A percentile compares a stretch with the other conserved stretches of the same genome.
phyloP scores from a whole-genome alignment of 2,797 vertebrate genomes.

The Cryptoprocta ferox region DNA sequence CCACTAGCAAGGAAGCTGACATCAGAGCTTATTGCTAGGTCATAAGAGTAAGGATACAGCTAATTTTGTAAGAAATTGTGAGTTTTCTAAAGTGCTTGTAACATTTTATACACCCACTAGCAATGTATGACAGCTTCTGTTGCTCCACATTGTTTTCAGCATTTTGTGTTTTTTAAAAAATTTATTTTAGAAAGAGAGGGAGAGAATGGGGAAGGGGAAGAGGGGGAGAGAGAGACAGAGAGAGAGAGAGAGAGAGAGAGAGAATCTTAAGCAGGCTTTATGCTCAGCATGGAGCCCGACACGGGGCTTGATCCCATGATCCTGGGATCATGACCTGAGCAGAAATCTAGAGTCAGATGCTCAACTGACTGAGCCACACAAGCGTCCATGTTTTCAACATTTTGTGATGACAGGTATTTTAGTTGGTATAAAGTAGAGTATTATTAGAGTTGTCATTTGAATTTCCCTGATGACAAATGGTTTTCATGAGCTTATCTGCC shows the following conservation, averaged over 20 bases:
- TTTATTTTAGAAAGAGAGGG: too few relatives aligned
- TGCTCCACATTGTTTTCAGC: not conserved
- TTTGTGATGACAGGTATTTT: constrained; percentile 17
- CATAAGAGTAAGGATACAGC: not conserved
- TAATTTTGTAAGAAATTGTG: constrained; percentile 27
- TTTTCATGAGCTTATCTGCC: not conserved
- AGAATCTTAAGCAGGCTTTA: too few relatives aligned
- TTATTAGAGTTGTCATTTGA: not conserved
- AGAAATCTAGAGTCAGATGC: too few relatives aligned
- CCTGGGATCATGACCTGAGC: too few relatives aligned
- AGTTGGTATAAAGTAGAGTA: not conserved
- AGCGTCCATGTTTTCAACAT: not conserved
- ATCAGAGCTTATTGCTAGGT: not conserved
- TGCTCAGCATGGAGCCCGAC: too few relatives aligned
- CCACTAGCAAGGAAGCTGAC: not conserved
- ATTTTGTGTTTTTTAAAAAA: not conserved
- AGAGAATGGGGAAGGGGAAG: too few relatives aligned
- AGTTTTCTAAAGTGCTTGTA: constrained; percentile 12
- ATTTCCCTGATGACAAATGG: constrained; percentile 12
- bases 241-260: too few relatives aligned
- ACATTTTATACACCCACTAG: not conserved
- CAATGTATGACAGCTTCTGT: not conserved
- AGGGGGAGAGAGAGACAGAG: too few relatives aligned
- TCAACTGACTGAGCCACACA: too few relatives aligned
- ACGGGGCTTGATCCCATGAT: too few relatives aligned